Evolutionary conservation across 2,797 vertebrate species (phyloP).

Genomic region (Pristis pectinata): DNA sequence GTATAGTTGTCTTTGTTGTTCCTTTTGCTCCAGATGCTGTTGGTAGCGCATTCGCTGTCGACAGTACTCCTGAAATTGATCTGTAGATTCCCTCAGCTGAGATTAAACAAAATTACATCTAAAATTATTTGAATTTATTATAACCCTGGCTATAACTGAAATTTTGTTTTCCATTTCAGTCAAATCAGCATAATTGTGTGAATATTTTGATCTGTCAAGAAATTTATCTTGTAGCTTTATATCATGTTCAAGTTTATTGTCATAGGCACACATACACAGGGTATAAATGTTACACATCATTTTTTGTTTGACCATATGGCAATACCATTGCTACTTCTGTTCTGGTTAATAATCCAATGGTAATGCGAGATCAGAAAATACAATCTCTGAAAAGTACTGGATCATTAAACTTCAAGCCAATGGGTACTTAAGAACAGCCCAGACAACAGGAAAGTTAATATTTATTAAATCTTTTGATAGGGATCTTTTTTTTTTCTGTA

Average conservation of each 20-base stretch:
- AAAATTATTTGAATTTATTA: not conserved
- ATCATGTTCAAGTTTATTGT: not conserved
- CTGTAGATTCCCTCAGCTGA: constrained; percentile 85
- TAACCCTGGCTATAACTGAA: not conserved
- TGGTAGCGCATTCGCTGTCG: constrained; percentile 86
- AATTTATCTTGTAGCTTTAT: not conserved
- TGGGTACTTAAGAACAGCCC: not conserved
- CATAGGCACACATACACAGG: too few species aligned
- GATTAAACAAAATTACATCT: not conserved
- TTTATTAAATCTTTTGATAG: not conserved
- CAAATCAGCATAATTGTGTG: not conserved
- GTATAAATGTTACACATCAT: too few species aligned
- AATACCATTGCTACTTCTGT: not conserved
- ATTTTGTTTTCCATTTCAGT: not conserved
- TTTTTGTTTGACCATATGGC: not conserved
- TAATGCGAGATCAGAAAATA: not conserved
- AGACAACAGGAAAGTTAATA: not conserved
- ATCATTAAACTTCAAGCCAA: not conserved
- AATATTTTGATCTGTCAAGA: not conserved
- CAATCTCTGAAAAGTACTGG: not conserved
- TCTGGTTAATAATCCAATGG: not conserved
- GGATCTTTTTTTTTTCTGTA: not conserved
- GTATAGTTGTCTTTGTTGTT: constrained; percentile 88
- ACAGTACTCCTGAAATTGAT: constrained; percentile 91
- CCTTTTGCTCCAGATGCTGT: constrained; percentile 92